Percentiles rank a stretch among this genome's conserved stretches.
phyloP scores from a whole-genome alignment of 2,113 vertebrate genomes.

The Tragelaphus scriptus region DNA sequence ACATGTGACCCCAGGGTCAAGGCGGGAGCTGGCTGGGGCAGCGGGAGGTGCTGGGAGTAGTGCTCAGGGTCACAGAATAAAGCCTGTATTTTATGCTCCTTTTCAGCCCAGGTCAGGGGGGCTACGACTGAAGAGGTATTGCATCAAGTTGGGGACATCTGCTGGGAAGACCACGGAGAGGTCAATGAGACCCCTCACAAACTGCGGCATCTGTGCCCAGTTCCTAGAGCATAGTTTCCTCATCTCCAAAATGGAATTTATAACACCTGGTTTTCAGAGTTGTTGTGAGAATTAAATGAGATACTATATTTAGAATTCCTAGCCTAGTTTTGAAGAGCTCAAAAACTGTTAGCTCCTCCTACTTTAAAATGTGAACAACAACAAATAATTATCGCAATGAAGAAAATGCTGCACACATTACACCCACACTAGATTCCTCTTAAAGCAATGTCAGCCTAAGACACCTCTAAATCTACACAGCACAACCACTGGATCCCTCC shows the following conservation, averaged over 20 bases:
- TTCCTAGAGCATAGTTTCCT: background rate
- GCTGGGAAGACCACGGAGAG: background rate
- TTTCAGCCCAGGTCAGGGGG: background rate
- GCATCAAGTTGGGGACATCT: background rate
- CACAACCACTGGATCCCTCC: background rate
- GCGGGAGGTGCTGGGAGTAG: background rate
- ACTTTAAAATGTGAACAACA: background rate
- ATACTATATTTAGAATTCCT: background rate
- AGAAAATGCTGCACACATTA: background rate
- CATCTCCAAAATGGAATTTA: background rate
- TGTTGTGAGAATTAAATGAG: background rate
- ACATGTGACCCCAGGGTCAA: background rate
- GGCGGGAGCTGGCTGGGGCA: background rate
- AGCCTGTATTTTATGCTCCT: background rate
- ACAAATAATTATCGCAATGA: background rate
- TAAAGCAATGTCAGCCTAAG: background rate
- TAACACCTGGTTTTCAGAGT: background rate
- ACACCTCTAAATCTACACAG: background rate
- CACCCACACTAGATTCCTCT: background rate
- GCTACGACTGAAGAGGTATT: background rate
- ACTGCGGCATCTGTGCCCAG: background rate
- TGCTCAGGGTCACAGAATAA: background rate
- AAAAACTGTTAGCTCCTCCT: background rate
- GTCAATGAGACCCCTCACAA: background rate
- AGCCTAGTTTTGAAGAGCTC: background rate